A percentile compares a stretch with the other conserved stretches of the same genome.
phyloP scores from a whole-genome alignment of 2,888 invertebrate genomes.

The Lasioglossum calceatum region DNA sequence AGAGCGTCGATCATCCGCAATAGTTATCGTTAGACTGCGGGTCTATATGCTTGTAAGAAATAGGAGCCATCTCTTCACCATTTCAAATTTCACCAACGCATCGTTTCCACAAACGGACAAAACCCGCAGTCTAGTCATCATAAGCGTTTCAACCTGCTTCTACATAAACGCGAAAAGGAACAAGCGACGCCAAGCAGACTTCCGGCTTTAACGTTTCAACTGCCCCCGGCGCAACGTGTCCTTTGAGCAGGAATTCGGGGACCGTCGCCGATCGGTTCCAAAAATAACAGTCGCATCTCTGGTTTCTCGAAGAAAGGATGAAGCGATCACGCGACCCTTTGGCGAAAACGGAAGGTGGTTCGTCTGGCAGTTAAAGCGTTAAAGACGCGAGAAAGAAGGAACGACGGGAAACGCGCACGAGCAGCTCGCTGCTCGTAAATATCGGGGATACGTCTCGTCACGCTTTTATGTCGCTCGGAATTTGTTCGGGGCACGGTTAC shows the following conservation, averaged over 20 bases:
- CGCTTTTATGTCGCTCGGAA: conserved; percentile 65
- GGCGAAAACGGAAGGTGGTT: background rate
- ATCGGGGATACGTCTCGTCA: conserved; percentile 53
- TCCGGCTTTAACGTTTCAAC: background rate
- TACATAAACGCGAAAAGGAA: background rate
- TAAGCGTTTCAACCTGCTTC: background rate
- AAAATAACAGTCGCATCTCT: background rate
- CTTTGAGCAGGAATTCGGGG: background rate
- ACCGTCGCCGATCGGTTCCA: background rate
- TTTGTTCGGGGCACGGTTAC: conserved; percentile 66
- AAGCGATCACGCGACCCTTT: background rate
- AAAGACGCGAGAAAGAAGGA: background rate
- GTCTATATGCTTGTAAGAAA: too few species aligned
- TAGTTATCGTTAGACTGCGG: too few species aligned
- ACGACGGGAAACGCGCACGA: background rate
- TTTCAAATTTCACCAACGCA: background rate
- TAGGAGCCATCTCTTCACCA: too few species aligned
- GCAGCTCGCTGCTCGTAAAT: conserved; percentile 15
- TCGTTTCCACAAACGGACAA: background rate
- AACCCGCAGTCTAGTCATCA: background rate
- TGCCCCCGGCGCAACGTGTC: background rate
- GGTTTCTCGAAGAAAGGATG: background rate
- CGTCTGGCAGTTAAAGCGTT: background rate
- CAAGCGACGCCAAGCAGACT: background rate
- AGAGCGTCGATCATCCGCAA: too few species aligned